A percentile compares a stretch with the other conserved stretches of the same genome.
Evolutionary conservation across 1,140 invertebrate genomes (phyloP).

Genomic region (Chrysomallon squamiferum): DNA sequence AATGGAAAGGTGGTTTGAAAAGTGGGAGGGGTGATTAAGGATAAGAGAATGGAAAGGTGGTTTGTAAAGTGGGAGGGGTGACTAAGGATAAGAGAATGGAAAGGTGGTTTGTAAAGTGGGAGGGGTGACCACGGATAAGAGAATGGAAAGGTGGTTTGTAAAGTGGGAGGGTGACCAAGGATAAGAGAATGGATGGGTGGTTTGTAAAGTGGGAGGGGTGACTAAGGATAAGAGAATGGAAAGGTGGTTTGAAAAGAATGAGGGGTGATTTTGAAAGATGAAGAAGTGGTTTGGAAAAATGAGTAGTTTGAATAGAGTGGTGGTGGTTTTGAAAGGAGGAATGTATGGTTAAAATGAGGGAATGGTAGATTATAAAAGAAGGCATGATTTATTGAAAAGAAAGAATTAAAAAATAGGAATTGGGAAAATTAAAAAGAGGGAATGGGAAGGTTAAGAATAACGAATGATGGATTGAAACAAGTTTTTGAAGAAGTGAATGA

Average conservation of each 20-base stretch:
- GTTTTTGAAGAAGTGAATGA: too few species aligned
- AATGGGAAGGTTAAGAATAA: too few species aligned
- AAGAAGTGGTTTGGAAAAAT: background rate
- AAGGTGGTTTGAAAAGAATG: background rate
- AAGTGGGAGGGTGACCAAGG: too few species aligned
- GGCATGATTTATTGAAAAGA: too few species aligned
- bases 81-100: background rate
- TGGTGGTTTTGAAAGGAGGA: background rate
- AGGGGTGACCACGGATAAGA: too few species aligned
- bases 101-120: background rate
- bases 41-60: background rate
- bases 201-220: background rate
- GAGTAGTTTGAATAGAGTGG: background rate
- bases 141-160: background rate
- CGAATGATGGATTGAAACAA: too few species aligned
- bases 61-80: background rate
- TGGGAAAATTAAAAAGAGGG: too few species aligned
- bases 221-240: background rate
- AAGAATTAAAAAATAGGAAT: too few species aligned
- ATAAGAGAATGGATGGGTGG: background rate
- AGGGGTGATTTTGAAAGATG: background rate
- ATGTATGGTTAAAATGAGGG: background rate
- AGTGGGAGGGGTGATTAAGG: background rate
- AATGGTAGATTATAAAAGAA: too few species aligned
- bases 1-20: background rate